Percentiles rank a stretch among this genome's conserved stretches.
phyloP scores from a whole-genome alignment of 2,888 invertebrate genomes.

The Colostygia pectinataria region DNA sequence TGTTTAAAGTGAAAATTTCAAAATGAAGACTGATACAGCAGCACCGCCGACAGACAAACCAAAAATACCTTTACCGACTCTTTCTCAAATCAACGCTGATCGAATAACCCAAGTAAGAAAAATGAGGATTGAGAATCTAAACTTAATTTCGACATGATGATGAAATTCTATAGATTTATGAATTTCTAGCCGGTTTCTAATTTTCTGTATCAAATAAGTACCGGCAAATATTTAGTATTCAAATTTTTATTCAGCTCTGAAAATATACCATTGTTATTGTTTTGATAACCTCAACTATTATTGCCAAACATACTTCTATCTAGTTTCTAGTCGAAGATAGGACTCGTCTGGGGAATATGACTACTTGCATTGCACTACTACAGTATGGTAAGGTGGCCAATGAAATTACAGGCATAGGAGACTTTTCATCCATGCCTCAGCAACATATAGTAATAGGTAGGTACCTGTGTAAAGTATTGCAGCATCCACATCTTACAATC shows the following conservation, averaged over 20 bases:
- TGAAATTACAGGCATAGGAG: too few relatives aligned
- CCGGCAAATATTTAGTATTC: background rate
- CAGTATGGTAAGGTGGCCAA: too few relatives aligned
- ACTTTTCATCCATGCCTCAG: too few relatives aligned
- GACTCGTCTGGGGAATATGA: too few relatives aligned
- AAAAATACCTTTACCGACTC: constrained; percentile 88
- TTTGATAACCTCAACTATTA: constrained; percentile 17
- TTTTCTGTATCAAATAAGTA: background rate
- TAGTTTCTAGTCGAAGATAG: too few relatives aligned
- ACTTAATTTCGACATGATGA: constrained; percentile 38
- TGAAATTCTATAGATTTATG: background rate
- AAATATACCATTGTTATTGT: background rate
- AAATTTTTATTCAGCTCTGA: background rate
- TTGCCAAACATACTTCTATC: too few relatives aligned
- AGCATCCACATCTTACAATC: too few relatives aligned
- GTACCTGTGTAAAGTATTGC: too few relatives aligned
- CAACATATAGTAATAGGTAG: too few relatives aligned
- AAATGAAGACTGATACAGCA: constrained; percentile 65
- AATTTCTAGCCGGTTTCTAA: constrained; percentile 6
- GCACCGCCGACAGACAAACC: constrained; percentile 61
- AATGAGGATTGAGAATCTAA: constrained; percentile 44
- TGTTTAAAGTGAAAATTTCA: constrained; percentile 14
- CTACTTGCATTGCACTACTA: too few relatives aligned
- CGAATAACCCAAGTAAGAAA: constrained; percentile 91
- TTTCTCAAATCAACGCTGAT: constrained; percentile 95